These are phyloP conservation scores for Corticium candelabrum DNA, from an alignment of 37 sponge, comb jelly and placozoan species.

Conservation along the genomic window DNA sequence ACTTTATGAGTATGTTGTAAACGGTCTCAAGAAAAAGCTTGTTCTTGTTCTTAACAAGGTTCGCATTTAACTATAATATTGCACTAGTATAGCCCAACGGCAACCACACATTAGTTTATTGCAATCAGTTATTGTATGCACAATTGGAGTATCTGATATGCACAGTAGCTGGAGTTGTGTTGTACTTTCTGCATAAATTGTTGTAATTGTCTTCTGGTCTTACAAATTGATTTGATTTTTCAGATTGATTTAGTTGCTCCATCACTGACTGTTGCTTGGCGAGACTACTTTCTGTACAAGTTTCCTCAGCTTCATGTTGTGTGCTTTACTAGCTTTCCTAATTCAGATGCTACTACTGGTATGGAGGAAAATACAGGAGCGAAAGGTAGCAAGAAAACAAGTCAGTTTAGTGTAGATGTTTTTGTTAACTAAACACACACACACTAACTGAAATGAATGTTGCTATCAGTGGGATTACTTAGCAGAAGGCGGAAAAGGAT, in stretches of 20 bases:
- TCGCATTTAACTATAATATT: not conserved
- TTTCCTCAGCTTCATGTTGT: conserved; percentile 75
- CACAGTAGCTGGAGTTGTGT: too few relatives aligned
- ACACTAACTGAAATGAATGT: not conserved
- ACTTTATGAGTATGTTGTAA: conserved; percentile 52
- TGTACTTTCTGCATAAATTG: too few relatives aligned
- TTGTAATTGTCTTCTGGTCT: not conserved
- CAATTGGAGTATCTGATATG: too few relatives aligned
- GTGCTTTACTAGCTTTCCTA: conserved; percentile 82
- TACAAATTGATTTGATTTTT: not conserved
- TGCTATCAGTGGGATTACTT: not conserved
- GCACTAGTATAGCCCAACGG: too few relatives aligned
- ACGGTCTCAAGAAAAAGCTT: conserved; percentile 54
- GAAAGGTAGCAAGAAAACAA: too few relatives aligned
- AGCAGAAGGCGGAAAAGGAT: conserved; percentile 21
- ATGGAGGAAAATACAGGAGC: conserved; percentile 12
- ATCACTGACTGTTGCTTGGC: conserved; percentile 87
- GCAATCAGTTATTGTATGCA: too few relatives aligned
- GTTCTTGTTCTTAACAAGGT: conserved; percentile 90
- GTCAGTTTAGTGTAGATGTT: too few relatives aligned
- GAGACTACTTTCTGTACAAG: conserved; percentile 65
- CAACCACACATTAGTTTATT: too few relatives aligned
- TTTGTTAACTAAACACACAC: too few relatives aligned
- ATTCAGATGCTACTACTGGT: conserved; percentile 27
- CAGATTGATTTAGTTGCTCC: conserved; percentile 91